A percentile compares a stretch with the other conserved stretches of the same genome.
Evolutionary conservation across 2,113 vertebrate species (phyloP).

Genomic region (Tenrec ecaudatus): DNA sequence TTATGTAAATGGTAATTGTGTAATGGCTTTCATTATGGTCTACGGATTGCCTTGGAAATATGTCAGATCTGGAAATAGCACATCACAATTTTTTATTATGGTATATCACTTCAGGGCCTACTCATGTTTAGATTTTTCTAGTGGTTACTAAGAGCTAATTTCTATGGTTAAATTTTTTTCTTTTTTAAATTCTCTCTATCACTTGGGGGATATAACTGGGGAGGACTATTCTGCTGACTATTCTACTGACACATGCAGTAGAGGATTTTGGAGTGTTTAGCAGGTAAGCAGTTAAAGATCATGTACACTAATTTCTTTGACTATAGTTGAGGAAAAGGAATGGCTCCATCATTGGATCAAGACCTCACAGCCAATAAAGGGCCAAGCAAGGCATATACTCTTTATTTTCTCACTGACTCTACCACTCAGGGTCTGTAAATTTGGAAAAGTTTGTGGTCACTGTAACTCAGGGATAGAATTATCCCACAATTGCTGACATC

Average conservation of each 20-base stretch:
- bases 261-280: not conserved
- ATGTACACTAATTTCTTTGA: not conserved
- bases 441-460: too few relatives aligned
- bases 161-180: not conserved
- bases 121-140: not conserved
- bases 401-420: not conserved
- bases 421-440: not conserved
- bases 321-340: not conserved
- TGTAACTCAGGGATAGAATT: not conserved
- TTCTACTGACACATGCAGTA: not conserved
- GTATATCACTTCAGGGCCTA: not conserved
- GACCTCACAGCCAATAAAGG: not conserved
- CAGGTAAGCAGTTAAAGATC: not conserved
- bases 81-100: constrained; percentile 4
- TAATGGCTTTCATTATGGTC: constrained; percentile 27
- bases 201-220: not conserved
- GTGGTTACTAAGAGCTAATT: constrained; percentile 22
- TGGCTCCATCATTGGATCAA: not conserved
- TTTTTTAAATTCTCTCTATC: not conserved
- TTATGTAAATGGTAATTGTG: constrained; percentile 55
- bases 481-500: too few relatives aligned
- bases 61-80: not conserved
- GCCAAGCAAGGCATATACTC: not conserved
- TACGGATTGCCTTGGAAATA: constrained; percentile 33
- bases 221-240: constrained; percentile 10